Conservation (phyloP, 2,888 invertebrate species). For the Lypha dubia region DNA sequence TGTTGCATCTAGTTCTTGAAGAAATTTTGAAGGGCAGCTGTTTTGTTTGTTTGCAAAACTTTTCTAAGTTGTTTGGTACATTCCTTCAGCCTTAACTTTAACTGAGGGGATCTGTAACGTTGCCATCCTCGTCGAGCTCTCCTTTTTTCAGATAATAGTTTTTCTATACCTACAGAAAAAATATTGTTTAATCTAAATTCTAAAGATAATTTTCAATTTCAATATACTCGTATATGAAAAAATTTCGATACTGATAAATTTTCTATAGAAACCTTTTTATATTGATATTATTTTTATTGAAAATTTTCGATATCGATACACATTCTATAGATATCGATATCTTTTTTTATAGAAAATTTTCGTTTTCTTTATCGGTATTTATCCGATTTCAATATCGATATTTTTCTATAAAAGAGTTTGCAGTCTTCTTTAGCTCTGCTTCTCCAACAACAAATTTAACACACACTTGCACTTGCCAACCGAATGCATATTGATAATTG, state of each 20-base stretch:
- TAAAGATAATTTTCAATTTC: too few relatives aligned
- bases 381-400: not conserved
- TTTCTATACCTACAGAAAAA: too few relatives aligned
- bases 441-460: slow-evolving; percentile 25
- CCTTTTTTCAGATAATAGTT: too few relatives aligned
- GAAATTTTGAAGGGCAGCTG: too few relatives aligned
- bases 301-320: not conserved
- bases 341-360: not conserved
- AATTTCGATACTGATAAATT: not conserved
- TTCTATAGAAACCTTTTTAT: not conserved
- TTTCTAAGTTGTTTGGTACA: too few relatives aligned
- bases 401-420: not conserved
- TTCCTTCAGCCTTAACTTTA: too few relatives aligned
- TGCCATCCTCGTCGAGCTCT: too few relatives aligned
- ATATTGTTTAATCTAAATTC: too few relatives aligned
- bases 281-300: not conserved
- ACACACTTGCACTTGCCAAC: slow-evolving; percentile 58
- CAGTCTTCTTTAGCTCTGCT: slow-evolving; percentile 1
- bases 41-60: too few relatives aligned
- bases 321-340: too few relatives aligned
- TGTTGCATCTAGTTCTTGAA: too few relatives aligned
- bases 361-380: not conserved
- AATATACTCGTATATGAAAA: not conserved
- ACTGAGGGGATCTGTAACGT: too few relatives aligned
- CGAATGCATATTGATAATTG: slow-evolving; percentile 66